Conservation (phyloP, 1,140 invertebrate species). For the Daktulosphaira vitifoliae region DNA sequence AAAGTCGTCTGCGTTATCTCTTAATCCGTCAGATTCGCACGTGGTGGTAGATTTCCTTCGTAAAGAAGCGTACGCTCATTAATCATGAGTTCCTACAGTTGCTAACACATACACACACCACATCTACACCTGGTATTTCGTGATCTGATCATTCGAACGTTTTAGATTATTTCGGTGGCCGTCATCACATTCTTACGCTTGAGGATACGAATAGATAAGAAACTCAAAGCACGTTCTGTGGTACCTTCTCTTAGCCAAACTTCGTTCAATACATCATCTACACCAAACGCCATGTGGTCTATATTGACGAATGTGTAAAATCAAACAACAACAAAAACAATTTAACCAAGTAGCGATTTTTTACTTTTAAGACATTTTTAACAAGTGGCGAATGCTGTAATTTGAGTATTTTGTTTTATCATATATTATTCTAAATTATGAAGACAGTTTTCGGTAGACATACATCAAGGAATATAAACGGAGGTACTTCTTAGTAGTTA, state of each 20-base stretch:
- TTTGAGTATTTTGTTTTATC: no score
- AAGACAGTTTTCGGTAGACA: no score
- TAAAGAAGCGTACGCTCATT: slow-evolving; percentile 6
- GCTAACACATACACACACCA: neutral
- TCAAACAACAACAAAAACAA: neutral
- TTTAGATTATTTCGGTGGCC: neutral
- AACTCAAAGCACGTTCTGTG: neutral
- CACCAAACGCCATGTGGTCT: no score
- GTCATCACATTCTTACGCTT: no score
- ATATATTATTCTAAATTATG: no score
- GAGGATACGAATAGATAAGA: neutral
- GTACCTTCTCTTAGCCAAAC: no score
- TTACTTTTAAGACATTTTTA: no score
- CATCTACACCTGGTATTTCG: slow-evolving; percentile 11
- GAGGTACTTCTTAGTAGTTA: no score
- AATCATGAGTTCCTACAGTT: neutral
- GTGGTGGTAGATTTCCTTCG: neutral
- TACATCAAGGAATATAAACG: no score
- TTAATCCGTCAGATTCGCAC: slow-evolving; percentile 8
- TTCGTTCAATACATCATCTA: no score
- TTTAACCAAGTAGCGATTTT: no score
- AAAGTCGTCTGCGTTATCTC: neutral
- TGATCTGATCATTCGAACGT: neutral
- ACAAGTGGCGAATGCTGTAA: no score
- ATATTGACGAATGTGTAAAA: neutral